Conservation (phyloP, 1,140 invertebrate species). For the Orchesella cincta region DNA sequence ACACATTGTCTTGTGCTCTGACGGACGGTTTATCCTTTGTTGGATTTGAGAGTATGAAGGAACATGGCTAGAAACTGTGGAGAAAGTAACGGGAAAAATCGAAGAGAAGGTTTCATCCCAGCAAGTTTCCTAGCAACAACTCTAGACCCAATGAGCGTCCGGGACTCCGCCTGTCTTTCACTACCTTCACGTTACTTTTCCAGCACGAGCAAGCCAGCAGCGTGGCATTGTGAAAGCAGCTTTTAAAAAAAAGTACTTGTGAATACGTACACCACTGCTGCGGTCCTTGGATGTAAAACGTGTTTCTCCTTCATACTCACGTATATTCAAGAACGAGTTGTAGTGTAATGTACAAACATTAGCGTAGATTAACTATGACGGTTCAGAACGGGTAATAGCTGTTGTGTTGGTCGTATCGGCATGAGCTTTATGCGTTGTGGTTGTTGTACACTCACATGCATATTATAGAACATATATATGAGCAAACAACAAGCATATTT, state of each 20-base stretch:
- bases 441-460: too few species aligned
- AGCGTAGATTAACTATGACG: background rate
- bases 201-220: background rate
- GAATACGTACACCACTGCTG: background rate
- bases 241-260: background rate
- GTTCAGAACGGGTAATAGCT: too few species aligned
- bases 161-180: slow-evolving; percentile 41
- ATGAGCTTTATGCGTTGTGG: too few species aligned
- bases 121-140: slow-evolving; percentile 46
- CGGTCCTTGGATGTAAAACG: background rate
- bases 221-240: background rate
- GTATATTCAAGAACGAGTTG: background rate
- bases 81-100: slow-evolving; percentile 41
- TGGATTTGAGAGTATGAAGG: too few species aligned
- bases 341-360: background rate
- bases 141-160: slow-evolving; percentile 40
- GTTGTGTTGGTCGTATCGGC: too few species aligned
- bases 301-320: background rate
- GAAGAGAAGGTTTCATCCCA: slow-evolving; percentile 50
- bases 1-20: too few species aligned
- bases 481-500: too few species aligned
- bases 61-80: too few species aligned
- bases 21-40: too few species aligned
- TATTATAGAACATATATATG: too few species aligned
- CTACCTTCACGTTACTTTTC: background rate